These are phyloP conservation scores for Parascotia fuliginaria DNA, from an alignment of 2,888 invertebrate species.

Conservation along the genomic window DNA sequence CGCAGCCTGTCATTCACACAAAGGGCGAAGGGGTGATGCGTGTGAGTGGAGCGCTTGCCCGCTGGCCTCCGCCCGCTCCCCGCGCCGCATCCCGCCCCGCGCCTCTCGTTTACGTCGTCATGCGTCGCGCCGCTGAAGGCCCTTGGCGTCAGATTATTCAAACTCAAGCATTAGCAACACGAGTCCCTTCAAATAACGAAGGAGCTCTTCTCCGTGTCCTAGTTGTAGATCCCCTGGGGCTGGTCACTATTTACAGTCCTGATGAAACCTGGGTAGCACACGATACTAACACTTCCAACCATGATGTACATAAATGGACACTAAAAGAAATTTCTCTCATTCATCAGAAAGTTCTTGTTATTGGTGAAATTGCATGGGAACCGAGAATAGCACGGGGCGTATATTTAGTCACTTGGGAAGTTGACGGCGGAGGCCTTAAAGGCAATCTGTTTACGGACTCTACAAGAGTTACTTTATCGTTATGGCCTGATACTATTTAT, in stretches of 20 bases:
- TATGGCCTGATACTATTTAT: constrained; percentile 93
- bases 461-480: constrained; percentile 90
- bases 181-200: constrained; percentile 88
- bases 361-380: constrained; percentile 91
- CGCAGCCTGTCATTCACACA: constrained; percentile 89
- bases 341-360: constrained; percentile 89
- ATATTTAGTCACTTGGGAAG: constrained; percentile 94
- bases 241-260: constrained; percentile 90
- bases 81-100: constrained; percentile 84
- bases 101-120: constrained; percentile 89
- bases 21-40: constrained; percentile 89
- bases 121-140: constrained; percentile 87
- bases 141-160: constrained; percentile 89
- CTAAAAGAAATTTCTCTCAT: constrained; percentile 89
- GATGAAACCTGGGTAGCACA: constrained; percentile 87
- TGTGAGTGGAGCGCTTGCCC: constrained; percentile 87
- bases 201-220: constrained; percentile 88
- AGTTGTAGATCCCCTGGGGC: constrained; percentile 89
- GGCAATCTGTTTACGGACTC: constrained; percentile 93
- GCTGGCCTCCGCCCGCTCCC: constrained; percentile 88
- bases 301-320: constrained; percentile 85
- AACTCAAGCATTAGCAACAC: constrained; percentile 87
- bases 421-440: constrained; percentile 92
- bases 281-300: constrained; percentile 79
- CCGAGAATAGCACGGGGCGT: constrained; percentile 88